Conservation (phyloP, 2,797 vertebrate species). For the Xenopus petersii region DNA sequence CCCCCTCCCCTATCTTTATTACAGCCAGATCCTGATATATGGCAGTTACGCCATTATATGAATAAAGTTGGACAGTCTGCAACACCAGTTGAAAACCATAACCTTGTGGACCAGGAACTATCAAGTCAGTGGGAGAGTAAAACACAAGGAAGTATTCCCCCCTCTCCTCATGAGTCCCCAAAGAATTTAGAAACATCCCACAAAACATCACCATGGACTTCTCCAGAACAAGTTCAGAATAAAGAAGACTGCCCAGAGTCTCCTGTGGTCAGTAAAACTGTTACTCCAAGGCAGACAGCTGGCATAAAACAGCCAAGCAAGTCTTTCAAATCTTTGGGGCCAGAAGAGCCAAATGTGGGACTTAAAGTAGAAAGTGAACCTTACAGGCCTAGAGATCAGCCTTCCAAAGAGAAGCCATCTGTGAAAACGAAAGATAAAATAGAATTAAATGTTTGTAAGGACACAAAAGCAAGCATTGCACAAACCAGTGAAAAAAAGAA, state of each 20-base stretch:
- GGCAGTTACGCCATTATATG: constrained; percentile 87
- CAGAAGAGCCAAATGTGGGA: constrained; percentile 50
- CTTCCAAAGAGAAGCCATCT: constrained; percentile 73
- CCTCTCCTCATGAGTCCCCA: constrained; percentile 47
- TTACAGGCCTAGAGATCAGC: constrained; percentile 58
- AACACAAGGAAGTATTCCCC: constrained; percentile 51
- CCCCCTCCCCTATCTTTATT: constrained; percentile 30
- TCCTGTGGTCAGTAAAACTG: neutral
- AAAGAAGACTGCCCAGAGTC: constrained; percentile 60
- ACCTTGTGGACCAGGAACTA: constrained; percentile 19
- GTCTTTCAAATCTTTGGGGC: constrained; percentile 51
- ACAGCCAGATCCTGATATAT: constrained; percentile 77
- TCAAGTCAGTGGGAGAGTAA: constrained; percentile 52
- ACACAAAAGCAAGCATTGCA: constrained; percentile 55
- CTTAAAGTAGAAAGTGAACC: constrained; percentile 64
- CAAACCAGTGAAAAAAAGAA: constrained; percentile 61
- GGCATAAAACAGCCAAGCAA: constrained; percentile 63
- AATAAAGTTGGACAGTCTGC: constrained; percentile 71
- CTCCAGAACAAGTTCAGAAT: constrained; percentile 51
- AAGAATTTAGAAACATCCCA: constrained; percentile 57
- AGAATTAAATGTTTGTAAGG: constrained; percentile 55
- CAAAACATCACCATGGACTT: constrained; percentile 48
- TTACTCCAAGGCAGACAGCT: constrained; percentile 56
- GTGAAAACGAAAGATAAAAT: constrained; percentile 76
- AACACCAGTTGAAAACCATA: constrained; percentile 60